phyloP scores from a whole-genome alignment of 2,113 vertebrate genomes.

The Cervus canadensis region DNA sequence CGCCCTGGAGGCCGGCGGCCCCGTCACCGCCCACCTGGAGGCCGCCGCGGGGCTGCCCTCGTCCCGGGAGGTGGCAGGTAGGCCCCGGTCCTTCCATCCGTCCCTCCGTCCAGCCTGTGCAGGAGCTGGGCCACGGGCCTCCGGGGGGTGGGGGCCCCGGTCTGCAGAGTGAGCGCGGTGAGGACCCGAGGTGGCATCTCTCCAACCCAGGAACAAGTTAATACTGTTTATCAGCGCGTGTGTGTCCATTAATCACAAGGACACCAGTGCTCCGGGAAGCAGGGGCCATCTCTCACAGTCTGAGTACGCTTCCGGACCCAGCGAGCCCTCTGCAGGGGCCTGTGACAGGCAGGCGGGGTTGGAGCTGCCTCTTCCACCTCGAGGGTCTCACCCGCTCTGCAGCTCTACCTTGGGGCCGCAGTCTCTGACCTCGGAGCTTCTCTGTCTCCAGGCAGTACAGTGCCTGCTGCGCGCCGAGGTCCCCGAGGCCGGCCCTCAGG shows the following conservation, averaged over 20 bases:
- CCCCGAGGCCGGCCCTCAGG: not conserved
- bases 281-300: constrained; percentile 66
- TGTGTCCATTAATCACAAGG: constrained; percentile 72
- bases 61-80: constrained; percentile 91
- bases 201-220: constrained; percentile 70
- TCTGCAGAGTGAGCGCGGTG: not conserved
- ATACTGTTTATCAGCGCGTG: constrained; percentile 71
- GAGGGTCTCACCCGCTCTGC: not conserved
- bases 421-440: not conserved
- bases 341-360: not conserved
- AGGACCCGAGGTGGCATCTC: constrained; percentile 61
- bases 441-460: not conserved
- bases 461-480: not conserved
- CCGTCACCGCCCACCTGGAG: constrained; percentile 68
- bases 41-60: constrained; percentile 82
- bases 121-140: fast-evolving
- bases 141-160: not conserved
- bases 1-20: constrained; percentile 81
- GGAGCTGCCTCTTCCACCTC: not conserved
- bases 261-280: constrained; percentile 59
- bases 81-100: not conserved
- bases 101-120: not conserved
- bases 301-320: constrained; percentile 39
- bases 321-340: not conserved
- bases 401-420: constrained; percentile 21